Evolutionary conservation across 2,113 vertebrate species (phyloP), one percentile per base, ranked within the genome.

Genomic region (Anoura caudifer): DNA sequence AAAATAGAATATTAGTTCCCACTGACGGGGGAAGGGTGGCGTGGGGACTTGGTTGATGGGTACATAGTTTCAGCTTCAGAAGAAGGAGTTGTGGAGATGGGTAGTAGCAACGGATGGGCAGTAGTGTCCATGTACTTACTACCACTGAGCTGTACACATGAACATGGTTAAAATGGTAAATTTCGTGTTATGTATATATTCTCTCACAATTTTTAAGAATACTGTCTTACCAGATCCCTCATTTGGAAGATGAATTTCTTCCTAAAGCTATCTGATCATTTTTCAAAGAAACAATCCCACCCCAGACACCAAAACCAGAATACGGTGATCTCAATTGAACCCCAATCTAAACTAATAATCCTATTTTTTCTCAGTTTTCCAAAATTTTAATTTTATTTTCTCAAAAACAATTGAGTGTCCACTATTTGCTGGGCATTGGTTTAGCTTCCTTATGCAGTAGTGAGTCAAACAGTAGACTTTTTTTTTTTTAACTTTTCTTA

Each of bases 21-120:
- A 41, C 22, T 22, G 1, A 4, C 4, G 7, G 6, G 1, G 3
- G 3, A 7, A 13, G 10, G n/a, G 31, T 4, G 45, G 20, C 77
- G 67, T 50, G 20, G 20, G 19, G 4, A 65, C 15, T 82, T 77
- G 16, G 65, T 22, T 54, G 13, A 61, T 47, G 8, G 24, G n/a
- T 31, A 22, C 2, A 59, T 41, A 76, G 67, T 36, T 83, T 43
- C 38, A 59, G 36, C 65, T 92, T 97, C 28, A 41, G 12, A n/a
- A 47, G 31, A 36, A 28, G 38, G 22, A 69, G 33, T 84, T 87
- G 19, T 52, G 7, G 65, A 79, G n/a, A 61, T 28, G 36, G 31
- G 15, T 24, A 45, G 11, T 79, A 54, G 28, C 17, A 67, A 83
- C 6, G 9, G 24, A 9, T n/a, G 1, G 10, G 36, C 28, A 80